Conservation (phyloP, 2,113 vertebrate species). For the Larimichthys polyactis region DNA sequence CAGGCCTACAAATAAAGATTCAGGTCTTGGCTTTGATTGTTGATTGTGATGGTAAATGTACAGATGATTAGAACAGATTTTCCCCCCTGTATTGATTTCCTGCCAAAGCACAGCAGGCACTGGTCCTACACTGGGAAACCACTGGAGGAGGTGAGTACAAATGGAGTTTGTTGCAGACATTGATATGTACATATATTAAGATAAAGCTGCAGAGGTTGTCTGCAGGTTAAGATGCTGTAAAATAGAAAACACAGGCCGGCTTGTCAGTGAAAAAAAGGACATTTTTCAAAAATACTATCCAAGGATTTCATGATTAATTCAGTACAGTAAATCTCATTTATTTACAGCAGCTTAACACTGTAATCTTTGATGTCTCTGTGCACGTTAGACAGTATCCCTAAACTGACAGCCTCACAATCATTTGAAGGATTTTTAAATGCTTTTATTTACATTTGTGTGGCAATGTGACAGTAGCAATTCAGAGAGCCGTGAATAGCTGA, state of each 20-base stretch:
- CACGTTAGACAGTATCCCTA: slow-evolving; percentile 20
- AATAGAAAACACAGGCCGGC: neutral
- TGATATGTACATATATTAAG: slow-evolving; percentile 41
- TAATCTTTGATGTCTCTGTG: neutral
- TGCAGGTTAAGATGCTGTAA: neutral
- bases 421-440: slow-evolving; percentile 69
- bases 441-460: slow-evolving; percentile 91
- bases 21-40: slow-evolving; percentile 99
- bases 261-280: neutral
- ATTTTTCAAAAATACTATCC: neutral
- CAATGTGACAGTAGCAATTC: slow-evolving; percentile 86
- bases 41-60: slow-evolving; percentile 99
- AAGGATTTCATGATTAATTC: slow-evolving; percentile 5
- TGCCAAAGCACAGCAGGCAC: slow-evolving; percentile 99
- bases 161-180: slow-evolving; percentile 30
- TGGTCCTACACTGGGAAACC: slow-evolving; percentile 90
- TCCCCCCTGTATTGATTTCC: slow-evolving; percentile 99
- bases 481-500: slow-evolving; percentile 92
- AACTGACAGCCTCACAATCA: slow-evolving; percentile 57
- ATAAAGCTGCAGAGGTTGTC: slow-evolving; percentile 5
- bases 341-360: slow-evolving; percentile 16
- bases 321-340: slow-evolving; percentile 4
- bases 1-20: slow-evolving; percentile 99
- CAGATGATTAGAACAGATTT: slow-evolving; percentile 99
- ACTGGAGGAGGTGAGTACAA: slow-evolving; percentile 52